Base-by-base conservation (phyloP, 1,140 invertebrate species). In the Caenorhabditis remanei region DNA sequence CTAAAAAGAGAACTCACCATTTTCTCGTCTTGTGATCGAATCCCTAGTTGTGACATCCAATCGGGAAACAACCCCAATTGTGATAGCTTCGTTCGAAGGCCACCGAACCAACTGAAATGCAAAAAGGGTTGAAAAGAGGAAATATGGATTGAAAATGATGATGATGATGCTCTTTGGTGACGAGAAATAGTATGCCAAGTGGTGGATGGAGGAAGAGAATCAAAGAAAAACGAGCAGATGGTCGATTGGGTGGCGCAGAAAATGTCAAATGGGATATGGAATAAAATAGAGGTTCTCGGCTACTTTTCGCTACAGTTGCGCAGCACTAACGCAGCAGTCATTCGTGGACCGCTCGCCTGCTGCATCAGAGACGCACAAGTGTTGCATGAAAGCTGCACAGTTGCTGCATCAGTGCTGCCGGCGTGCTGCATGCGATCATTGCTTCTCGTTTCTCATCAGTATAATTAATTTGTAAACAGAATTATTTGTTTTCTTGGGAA, bases 41-140 rank as follows among this genome's bases (percentile, higher is more conserved):
- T 65, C 19, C 86, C 86, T n/a, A 87, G 40, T 24, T 87, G 86
- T 48, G 55, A 83, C 86, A 87, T 83, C 86, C 86, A 87, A 41
- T 87, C 86, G 56, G 61, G 58, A 43, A 87, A 56, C 21, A 53
- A 16, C 3, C 75, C 48, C 63, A 85, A 40, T 67, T 85, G 85
- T 53, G 63, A 83, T 13, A 87, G 55, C 48, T 87, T 87, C 6
- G 86, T 82, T 43, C 63, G 55, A 48, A 87, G 83, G 14, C 86
- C 86, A 14, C 75, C 84, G 61, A 87, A 84, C 86, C 86, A 87
- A 46, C 86, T 87, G 82, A 71, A 87, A 32, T 32, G 32, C 1
- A 32, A 32, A 32, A 32, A 32, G 1, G 32, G 2, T 32, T 32
- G 32, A 87, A 83, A 48, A 48, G 11, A 67, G n/a, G 40, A 19